A percentile compares a stretch with the other conserved stretches of the same genome.
These are phyloP conservation scores for Spicauda simplicius DNA, from an alignment of 2,888 invertebrate species.

Conservation along the genomic window DNA sequence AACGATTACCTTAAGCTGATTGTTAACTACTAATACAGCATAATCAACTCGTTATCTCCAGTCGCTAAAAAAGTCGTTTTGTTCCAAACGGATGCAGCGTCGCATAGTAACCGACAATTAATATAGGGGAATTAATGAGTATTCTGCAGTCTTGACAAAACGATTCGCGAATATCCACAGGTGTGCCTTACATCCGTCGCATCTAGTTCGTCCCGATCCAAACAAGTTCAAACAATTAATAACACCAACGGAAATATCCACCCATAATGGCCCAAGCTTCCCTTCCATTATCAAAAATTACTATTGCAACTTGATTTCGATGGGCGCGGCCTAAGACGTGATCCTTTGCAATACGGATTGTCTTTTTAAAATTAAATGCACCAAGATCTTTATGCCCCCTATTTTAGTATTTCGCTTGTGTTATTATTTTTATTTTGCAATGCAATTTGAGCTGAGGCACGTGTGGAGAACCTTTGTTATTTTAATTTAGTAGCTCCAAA, in stretches of 20 bases:
- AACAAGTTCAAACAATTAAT: constrained; percentile 68
- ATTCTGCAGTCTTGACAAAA: constrained; percentile 58
- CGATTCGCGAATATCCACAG: constrained; percentile 68
- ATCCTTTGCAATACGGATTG: constrained; percentile 68
- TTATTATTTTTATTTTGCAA: constrained; percentile 69
- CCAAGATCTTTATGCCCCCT: constrained; percentile 60
- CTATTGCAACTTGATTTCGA: constrained; percentile 75
- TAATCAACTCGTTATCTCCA: constrained; percentile 42
- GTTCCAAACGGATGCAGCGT: constrained; percentile 67
- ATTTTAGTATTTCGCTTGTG: constrained; percentile 60
- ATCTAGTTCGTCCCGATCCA: constrained; percentile 65
- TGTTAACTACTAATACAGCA: constrained; percentile 41
- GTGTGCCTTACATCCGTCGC: constrained; percentile 62
- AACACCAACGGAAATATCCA: constrained; percentile 73
- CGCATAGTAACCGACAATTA: constrained; percentile 71
- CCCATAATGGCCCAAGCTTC: constrained; percentile 70
- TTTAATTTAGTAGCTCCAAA: constrained; percentile 61
- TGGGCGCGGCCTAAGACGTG: constrained; percentile 67
- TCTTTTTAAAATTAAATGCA: constrained; percentile 79
- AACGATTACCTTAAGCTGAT: constrained; percentile 40
- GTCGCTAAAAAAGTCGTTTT: constrained; percentile 68
- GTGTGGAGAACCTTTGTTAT: constrained; percentile 72
- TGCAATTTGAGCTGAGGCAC: constrained; percentile 74
- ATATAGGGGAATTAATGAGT: constrained; percentile 62
- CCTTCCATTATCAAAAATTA: constrained; percentile 78